Percentiles rank a stretch among this genome's conserved stretches.
Evolutionary conservation across 2,888 invertebrate genomes (phyloP).

Genomic region (Nezara viridula): DNA sequence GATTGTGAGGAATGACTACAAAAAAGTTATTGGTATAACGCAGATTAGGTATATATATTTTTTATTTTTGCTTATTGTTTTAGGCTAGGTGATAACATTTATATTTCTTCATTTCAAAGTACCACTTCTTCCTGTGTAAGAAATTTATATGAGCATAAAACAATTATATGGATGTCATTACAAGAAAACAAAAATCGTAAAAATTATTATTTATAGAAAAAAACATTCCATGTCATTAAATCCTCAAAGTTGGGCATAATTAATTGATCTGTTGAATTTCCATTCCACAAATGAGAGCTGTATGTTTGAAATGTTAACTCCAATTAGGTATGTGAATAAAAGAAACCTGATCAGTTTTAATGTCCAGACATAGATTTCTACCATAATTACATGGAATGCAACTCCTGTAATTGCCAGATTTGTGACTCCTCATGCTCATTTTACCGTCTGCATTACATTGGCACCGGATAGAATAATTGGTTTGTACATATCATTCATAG

Average conservation of each 20-base stretch:
- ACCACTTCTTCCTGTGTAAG: no score
- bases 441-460: not conserved
- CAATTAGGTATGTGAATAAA: not conserved
- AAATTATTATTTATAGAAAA: no score
- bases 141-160: no score
- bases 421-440: not conserved
- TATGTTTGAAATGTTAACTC: not conserved
- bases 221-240: not conserved
- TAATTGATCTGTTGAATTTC: not conserved
- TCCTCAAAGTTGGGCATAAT: not conserved
- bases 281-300: not conserved
- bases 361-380: not conserved
- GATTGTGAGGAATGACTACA: no score
- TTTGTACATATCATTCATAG: not conserved
- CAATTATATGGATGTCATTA: no score
- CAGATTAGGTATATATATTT: no score
- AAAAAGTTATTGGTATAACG: no score
- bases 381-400: not conserved
- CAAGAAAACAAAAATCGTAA: no score
- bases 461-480: not conserved
- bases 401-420: not conserved
- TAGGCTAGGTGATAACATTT: no score
- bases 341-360: not conserved
- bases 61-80: no score
- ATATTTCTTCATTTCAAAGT: no score